Evolutionary conservation across 2,888 invertebrate genomes (phyloP), one percentile per base, ranked within the genome.

Genomic region (Laspeyria flexula): DNA sequence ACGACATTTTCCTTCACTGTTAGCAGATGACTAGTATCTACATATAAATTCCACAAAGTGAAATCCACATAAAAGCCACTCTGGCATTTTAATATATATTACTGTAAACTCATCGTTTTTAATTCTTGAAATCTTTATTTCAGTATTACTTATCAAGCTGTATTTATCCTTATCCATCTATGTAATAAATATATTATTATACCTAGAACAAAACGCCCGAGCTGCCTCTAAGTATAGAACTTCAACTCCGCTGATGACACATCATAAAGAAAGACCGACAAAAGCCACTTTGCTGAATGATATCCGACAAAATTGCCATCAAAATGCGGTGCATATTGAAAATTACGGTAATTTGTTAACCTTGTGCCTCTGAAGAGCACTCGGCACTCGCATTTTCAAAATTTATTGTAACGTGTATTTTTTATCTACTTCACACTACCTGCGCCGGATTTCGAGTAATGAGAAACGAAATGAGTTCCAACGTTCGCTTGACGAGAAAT

Each of bases 321-420:
- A 74, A 78, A 83, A 83, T 74, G 72, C 75, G 77, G 77, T 71
- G 79, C 77, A 79, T 78, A 83, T 85, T 82, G 83, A 74, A 78
- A 81, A 85, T 81, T 78, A 82, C 73, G 53, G 74, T 78, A 79
- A 84, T 86, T 84, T 83, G 81, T 85, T 85, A 79, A 75, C 75
- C 73, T 82, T 80, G 85, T 79, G 75, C 50, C 63, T 73, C 83
- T 79, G 81, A 37, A 35, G 75, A 65, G 85, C 49, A 68, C 69
- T 62, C 52, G 29, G 50, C 21, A 34, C 37, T 35, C 39, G 31
- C 59, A 59, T 65, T 65, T 66, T 65, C 76, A 45, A 72, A 79
- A 78, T 75, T 73, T 75, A 74, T 71, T 55, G 59, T 60, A 34
- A 45, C 51, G 44, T 64, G 64, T 72, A 70, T 66, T 72, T 73